phyloP scores from a whole-genome alignment of 2,888 invertebrate species.

The Polietes domitor region DNA sequence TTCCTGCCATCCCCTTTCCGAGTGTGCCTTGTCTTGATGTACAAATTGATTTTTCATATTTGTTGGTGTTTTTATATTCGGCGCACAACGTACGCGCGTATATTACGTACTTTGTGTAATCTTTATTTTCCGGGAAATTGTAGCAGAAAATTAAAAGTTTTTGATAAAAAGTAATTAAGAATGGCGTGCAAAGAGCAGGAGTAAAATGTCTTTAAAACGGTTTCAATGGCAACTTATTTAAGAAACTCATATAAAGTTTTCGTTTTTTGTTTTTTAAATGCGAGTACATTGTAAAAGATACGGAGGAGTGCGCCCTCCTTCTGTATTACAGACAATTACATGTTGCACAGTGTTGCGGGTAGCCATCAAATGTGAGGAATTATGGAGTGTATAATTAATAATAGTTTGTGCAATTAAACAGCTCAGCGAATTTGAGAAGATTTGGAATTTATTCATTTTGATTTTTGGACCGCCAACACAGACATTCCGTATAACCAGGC shows the following conservation, averaged over 20 bases:
- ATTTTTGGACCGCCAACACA: too few species aligned
- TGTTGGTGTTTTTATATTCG: constrained; percentile 1
- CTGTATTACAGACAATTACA: constrained; percentile 20
- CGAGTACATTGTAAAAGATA: constrained; percentile 43
- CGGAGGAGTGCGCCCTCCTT: not conserved
- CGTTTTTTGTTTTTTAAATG: constrained; percentile 1
- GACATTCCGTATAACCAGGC: too few species aligned
- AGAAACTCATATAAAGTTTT: constrained; percentile 54
- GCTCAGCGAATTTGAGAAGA: too few species aligned
- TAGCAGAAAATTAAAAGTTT: constrained; percentile 51
- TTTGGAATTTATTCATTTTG: too few species aligned
- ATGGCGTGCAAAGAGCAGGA: constrained; percentile 28
- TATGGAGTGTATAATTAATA: too few species aligned
- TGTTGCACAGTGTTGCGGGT: constrained; percentile 1
- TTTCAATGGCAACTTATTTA: constrained; percentile 51
- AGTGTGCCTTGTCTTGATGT: constrained; percentile 15
- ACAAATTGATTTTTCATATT: constrained; percentile 40
- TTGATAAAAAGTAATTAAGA: constrained; percentile 51
- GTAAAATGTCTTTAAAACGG: constrained; percentile 30
- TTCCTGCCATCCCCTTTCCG: not conserved
- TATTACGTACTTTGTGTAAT: constrained; percentile 32
- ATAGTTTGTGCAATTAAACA: too few species aligned
- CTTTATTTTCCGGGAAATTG: constrained; percentile 34
- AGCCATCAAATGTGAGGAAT: not conserved
- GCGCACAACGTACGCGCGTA: not conserved